Base-by-base conservation (phyloP, 2,888 invertebrate genomes). In the Ametastegia equiseti region DNA sequence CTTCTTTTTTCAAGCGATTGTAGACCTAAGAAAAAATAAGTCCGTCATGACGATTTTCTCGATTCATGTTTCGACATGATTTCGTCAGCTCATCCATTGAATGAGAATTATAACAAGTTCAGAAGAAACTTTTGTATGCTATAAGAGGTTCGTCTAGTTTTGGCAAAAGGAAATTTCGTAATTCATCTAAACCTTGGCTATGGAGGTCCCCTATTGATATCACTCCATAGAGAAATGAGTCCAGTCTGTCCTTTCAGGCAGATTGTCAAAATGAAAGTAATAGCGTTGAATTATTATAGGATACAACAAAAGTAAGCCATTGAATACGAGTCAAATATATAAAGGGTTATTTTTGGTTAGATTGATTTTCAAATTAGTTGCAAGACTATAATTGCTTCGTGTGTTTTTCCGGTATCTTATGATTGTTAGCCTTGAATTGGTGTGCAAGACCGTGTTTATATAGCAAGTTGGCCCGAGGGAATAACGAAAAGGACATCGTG, bases 1-100 rank as follows among this genome's bases (percentile, higher is more conserved):
- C 87, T 82, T 93, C 92, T 57, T 92, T 89, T 84, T 92, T 92
- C 81, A 95, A 85, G 2, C 92, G 90, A 82, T 93, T 92, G 86
- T 93, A 94, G 19, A 94, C 87, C 94, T 94, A 83, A 9, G 13
- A 19, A 54, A n/a, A n/a, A 36, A 54, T n/a, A 33, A 54, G 19
- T 75, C 19, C n/a, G 19, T 7, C 4, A 19, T 67, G 11, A 67
- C 39, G 39, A 67, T 60, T 30, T 1, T 19, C 39, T 36, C 19
- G 0, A 67, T n/a, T 36, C 11, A 19, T 39, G 9, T 15, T 60
- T 15, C 0, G 7, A 27, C 27, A 6, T 6, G 5, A 6, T 42
- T 57, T 11, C 3, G 23, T 27, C 27, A 3, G 9, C 27, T 4
- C 27, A 13, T 9, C 13, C 57, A 57, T 57, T 4, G 27, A 60